phyloP scores from a whole-genome alignment of 2,888 invertebrate genomes.

The Volucella inanis region DNA sequence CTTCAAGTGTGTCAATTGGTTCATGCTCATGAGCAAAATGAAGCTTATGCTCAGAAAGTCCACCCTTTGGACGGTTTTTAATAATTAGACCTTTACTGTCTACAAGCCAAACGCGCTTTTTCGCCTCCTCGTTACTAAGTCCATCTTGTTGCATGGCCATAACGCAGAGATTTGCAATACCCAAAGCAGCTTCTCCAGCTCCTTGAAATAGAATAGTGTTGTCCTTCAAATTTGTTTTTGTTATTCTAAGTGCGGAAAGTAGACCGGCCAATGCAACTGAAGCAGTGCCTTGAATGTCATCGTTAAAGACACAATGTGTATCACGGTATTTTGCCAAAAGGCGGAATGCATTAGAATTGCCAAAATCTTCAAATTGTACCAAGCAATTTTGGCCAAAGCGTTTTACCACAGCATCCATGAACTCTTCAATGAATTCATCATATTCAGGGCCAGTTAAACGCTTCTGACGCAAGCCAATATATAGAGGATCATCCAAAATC shows the following conservation, averaged over 20 bases:
- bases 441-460: slow-evolving; percentile 93
- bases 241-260: slow-evolving; percentile 92
- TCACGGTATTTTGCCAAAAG: slow-evolving; percentile 95
- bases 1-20: slow-evolving; percentile 90
- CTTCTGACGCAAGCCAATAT: slow-evolving; percentile 95
- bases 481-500: slow-evolving; percentile 95
- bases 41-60: slow-evolving; percentile 90
- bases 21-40: slow-evolving; percentile 91
- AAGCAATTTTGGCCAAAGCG: slow-evolving; percentile 93
- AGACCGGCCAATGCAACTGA: slow-evolving; percentile 97
- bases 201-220: slow-evolving; percentile 97
- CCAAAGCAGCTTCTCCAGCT: slow-evolving; percentile 97
- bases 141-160: slow-evolving; percentile 97
- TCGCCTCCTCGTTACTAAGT: slow-evolving; percentile 89
- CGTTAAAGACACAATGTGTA: slow-evolving; percentile 97
- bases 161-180: slow-evolving; percentile 95
- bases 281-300: slow-evolving; percentile 99
- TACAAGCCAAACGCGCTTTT: slow-evolving; percentile 94
- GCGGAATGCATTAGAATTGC: slow-evolving; percentile 97
- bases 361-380: slow-evolving; percentile 99
- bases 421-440: slow-evolving; percentile 97
- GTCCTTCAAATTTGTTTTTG: slow-evolving; percentile 91
- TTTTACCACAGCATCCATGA: slow-evolving; percentile 95
- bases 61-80: slow-evolving; percentile 92
- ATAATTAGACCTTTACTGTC: slow-evolving; percentile 98